Percentiles rank a stretch among this genome's conserved stretches.
These are phyloP conservation scores for Orchesellides sinensis DNA, from an alignment of 2,888 invertebrate genomes.

Conservation along the genomic window DNA sequence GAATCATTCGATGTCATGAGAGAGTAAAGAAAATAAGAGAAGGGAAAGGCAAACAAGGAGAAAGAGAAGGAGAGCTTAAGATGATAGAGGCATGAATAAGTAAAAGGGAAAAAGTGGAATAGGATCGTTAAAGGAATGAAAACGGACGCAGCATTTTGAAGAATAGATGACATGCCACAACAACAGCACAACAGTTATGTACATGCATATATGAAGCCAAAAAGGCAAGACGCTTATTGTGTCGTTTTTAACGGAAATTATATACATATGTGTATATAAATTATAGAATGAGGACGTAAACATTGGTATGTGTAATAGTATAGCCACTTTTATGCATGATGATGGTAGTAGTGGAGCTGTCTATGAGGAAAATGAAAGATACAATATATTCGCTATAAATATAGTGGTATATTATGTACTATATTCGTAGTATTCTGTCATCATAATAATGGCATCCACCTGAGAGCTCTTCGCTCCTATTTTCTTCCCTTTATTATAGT, in stretches of 20 bases:
- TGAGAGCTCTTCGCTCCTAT: constrained; percentile 9
- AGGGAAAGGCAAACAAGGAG: constrained; percentile 37
- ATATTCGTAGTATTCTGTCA: constrained; percentile 26
- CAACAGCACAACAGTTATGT: constrained; percentile 8
- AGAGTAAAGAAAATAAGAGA: constrained; percentile 38
- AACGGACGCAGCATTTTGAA: constrained; percentile 64
- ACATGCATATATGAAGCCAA: not conserved
- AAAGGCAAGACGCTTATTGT: not conserved
- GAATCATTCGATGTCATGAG: constrained; percentile 30
- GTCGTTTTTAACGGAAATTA: constrained; percentile 22
- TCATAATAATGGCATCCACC: constrained; percentile 59
- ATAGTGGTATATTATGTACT: not conserved
- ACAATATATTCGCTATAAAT: too few relatives aligned
- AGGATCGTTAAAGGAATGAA: constrained; percentile 57
- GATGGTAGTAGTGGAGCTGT: too few relatives aligned
- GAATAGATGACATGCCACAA: constrained; percentile 65
- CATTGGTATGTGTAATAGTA: too few relatives aligned
- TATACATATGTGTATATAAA: not conserved
- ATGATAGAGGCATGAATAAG: constrained; percentile 57
- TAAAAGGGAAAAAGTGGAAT: constrained; percentile 58
- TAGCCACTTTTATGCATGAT: too few relatives aligned
- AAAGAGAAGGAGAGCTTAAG: constrained; percentile 38
- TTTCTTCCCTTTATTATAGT: not conserved
- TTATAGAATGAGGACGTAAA: too few relatives aligned
- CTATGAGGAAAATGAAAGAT: too few relatives aligned